These are phyloP conservation scores for Trichogramma evanescens DNA, from an alignment of 2,888 invertebrate genomes.

Conservation along the genomic window DNA sequence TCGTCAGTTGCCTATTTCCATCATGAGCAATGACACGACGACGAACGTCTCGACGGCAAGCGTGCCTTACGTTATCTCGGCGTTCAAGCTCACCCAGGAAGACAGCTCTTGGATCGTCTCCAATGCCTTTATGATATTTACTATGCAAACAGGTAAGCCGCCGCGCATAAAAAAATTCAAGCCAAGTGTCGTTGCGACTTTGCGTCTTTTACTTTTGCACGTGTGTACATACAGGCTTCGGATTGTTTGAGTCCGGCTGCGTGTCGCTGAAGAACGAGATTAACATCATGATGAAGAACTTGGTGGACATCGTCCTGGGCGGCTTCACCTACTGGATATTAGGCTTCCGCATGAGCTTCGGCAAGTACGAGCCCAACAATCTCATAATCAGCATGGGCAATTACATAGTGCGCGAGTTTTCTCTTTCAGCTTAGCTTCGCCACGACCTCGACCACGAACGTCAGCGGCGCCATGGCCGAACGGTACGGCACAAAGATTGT, in stretches of 20 bases:
- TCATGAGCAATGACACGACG: neutral
- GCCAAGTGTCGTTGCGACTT: too few species aligned
- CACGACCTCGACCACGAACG: conserved; percentile 84
- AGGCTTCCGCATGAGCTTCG: conserved; percentile 88
- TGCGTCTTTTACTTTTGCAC: too few species aligned
- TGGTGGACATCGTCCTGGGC: conserved; percentile 86
- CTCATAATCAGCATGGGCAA: conserved; percentile 79
- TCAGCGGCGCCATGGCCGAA: conserved; percentile 92
- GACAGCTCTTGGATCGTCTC: conserved; percentile 87
- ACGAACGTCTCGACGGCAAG: conserved; percentile 24
- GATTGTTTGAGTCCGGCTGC: conserved; percentile 87
- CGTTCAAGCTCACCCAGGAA: conserved; percentile 63
- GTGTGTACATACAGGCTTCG: conserved; percentile 63
- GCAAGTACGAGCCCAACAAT: conserved; percentile 65
- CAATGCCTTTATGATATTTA: conserved; percentile 83
- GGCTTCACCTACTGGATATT: conserved; percentile 92
- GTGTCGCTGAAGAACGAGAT: conserved; percentile 91
- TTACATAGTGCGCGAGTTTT: conserved; percentile 85
- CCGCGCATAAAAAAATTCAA: neutral
- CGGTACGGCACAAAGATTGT: conserved; percentile 52
- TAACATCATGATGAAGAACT: conserved; percentile 96
- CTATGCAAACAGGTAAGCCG: conserved; percentile 79
- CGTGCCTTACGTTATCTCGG: conserved; percentile 31
- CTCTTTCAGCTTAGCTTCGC: conserved; percentile 86
- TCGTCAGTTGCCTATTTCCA: neutral